Conservation (phyloP, 2,888 invertebrate genomes). For the Drosophila atroscutellata region DNA sequence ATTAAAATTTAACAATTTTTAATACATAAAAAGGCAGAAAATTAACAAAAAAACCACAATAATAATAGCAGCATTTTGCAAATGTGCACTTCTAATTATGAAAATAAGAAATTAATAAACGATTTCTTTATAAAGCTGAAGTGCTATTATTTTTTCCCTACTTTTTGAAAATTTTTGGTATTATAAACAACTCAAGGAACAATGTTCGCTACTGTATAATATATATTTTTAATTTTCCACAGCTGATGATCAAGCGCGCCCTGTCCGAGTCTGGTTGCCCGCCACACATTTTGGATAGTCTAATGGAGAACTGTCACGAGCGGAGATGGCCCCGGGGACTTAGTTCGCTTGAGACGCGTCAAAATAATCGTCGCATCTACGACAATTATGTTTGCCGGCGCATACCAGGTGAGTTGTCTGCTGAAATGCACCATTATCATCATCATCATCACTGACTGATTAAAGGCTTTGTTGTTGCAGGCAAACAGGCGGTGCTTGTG, state of each 20-base stretch:
- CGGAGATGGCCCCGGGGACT: conserved; percentile 97
- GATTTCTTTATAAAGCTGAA: not conserved
- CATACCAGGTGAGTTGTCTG: conserved; percentile 89
- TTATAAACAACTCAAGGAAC: not conserved
- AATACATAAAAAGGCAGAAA: not conserved
- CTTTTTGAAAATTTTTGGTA: not conserved
- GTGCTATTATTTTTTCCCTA: not conserved
- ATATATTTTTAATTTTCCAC: too few species aligned
- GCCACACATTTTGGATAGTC: conserved; percentile 95
- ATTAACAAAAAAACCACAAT: not conserved
- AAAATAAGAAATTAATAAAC: not conserved
- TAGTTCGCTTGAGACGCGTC: conserved; percentile 96
- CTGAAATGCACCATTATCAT: not conserved
- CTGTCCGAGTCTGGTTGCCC: conserved; percentile 97
- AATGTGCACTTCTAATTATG: too few species aligned
- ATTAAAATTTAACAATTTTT: not conserved
- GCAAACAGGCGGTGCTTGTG: conserved; percentile 97
- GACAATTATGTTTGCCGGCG: conserved; percentile 97
- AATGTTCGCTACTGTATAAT: not conserved
- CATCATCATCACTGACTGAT: conserved; percentile 28
- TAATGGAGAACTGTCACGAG: conserved; percentile 99
- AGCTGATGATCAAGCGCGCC: conserved; percentile 97
- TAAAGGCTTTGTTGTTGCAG: conserved; percentile 86
- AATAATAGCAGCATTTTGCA: not conserved
- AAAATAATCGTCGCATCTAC: conserved; percentile 95